Evolutionary conservation across 2,797 vertebrate species (phyloP), one percentile per base, ranked within the genome.

Genomic region (Sebastes melanostomus): DNA sequence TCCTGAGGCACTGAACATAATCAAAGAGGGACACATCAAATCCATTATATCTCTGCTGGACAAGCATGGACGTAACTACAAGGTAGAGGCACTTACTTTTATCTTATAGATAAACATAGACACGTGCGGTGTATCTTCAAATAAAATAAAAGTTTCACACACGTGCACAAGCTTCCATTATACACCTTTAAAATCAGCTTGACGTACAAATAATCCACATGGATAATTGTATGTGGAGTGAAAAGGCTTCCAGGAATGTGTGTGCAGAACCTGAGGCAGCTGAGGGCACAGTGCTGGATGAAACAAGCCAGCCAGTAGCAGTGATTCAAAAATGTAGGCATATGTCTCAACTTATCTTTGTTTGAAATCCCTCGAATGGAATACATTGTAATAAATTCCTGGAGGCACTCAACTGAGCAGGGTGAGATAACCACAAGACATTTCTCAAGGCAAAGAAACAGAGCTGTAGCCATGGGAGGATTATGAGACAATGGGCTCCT

Each of bases 21-120:
- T 99, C 89, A 99, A 99, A 92, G 98, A 99, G 86, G 98, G 97
- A 74, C 98, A 99, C 88, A 98, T 99, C 91, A 99, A 97, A 84
- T 99, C 98, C 61, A 99, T 99, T 46, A 99, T 99, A 88, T 98
- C 97, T 34, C 95, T 99, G 75, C 91, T 99, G 88, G 98, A 99
- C 88, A 99, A 98, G 75, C 98, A 99, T 38, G 98, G 98, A 87
- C 96, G 98, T 88, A 99, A 99, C 86, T 96, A 99, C 91, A 99
- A 99, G 96, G 98, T 98, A 80, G 7, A 18, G 3, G 7, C 63
- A 1, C 22, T 42, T 1, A 42, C 14, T 42, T 24, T 18, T 14
- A 62, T 58, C 50, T 36, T 13, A 16, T 11, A 2, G 3, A 27
- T 16, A n/a, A 16, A 50, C 22, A 25, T 18, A 22, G 6, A 20